A percentile compares a stretch with the other conserved stretches of the same genome.
Conservation (phyloP, 1,140 invertebrate species). For the Protaetia brevitarsis region DNA sequence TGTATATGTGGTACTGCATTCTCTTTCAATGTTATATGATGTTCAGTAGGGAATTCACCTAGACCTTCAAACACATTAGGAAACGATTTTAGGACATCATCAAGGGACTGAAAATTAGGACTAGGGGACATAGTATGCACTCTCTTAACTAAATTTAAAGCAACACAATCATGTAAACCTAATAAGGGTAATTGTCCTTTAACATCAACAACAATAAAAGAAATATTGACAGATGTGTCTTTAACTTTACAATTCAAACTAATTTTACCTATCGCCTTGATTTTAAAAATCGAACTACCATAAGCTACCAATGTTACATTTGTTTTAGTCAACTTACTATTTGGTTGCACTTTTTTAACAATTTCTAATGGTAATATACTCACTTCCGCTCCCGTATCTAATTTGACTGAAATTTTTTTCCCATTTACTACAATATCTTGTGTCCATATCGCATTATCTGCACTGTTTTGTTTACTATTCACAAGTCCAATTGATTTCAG, state of each 20-base stretch:
- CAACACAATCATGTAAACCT: no score
- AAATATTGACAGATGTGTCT: not conserved
- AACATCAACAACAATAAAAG: no score
- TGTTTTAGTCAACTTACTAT: conserved; percentile 20
- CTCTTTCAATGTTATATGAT: no score
- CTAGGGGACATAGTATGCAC: no score
- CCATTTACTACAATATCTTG: not conserved
- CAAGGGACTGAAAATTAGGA: no score
- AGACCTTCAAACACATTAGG: no score
- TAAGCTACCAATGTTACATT: conserved; percentile 18
- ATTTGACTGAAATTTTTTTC: not conserved
- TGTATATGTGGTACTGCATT: no score
- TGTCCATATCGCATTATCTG: not conserved
- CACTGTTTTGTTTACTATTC: not conserved
- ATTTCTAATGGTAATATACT: conserved; percentile 23
- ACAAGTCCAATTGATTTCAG: not conserved
- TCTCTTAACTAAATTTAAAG: no score
- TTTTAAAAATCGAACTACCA: not conserved
- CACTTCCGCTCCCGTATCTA: conserved; percentile 4
- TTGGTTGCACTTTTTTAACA: not conserved
- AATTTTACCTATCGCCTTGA: conserved; percentile 2
- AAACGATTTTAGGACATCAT: no score
- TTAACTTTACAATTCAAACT: conserved; percentile 6
- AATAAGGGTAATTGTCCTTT: no score
- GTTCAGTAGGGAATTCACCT: no score